Evolutionary conservation across 2,888 invertebrate species (phyloP), one percentile per base, ranked within the genome.

Genomic region (Drosophila trichaetosa): DNA sequence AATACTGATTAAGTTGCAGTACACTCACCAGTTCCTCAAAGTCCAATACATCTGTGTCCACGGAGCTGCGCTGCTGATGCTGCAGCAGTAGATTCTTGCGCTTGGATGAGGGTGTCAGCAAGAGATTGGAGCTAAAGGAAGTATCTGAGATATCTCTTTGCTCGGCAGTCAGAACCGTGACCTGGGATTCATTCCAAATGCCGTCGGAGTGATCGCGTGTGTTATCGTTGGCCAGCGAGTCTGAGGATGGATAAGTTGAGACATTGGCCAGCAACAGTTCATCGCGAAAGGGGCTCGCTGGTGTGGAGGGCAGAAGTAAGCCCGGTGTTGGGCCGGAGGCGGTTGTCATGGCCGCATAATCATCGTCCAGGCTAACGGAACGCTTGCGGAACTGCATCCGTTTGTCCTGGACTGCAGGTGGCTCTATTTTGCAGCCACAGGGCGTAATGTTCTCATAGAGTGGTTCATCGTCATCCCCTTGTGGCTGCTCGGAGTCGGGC

Each of bases 151-250:
- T 86, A 27, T 92, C 92, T 21, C 84, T 74, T 5, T 91, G 91
- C 31, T 96, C 97, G 1, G 95, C 95, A 5, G 96, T 96, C 40
- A 97, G 94, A 21, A 97, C 96, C 1, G 97, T 97, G 11, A 96
- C 96, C 93, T 97, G 97, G 16, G 97, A 97, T 93, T 97, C 97
- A 93, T 97, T 97, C 97, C 97, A 97, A 89, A 97, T 95, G 58
- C 97, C 96, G 91, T 97, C 97, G 54, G 97, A 97, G 92, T 97
- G 97, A 92, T 97, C 97, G 89, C 96, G 94, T 34, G 95, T 96
- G 58, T 94, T 83, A 91, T 97, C 97, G 82, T 96, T 96, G n/a
- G 96, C 95, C 76, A 97, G 93, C 16, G 97, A 97, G 93, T 97
- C 97, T 85, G 96, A 97, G 38, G 97, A 97, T 56, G 96, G 97